Conservation (phyloP, 2,888 invertebrate genomes). For the Brachypterus glaber region DNA sequence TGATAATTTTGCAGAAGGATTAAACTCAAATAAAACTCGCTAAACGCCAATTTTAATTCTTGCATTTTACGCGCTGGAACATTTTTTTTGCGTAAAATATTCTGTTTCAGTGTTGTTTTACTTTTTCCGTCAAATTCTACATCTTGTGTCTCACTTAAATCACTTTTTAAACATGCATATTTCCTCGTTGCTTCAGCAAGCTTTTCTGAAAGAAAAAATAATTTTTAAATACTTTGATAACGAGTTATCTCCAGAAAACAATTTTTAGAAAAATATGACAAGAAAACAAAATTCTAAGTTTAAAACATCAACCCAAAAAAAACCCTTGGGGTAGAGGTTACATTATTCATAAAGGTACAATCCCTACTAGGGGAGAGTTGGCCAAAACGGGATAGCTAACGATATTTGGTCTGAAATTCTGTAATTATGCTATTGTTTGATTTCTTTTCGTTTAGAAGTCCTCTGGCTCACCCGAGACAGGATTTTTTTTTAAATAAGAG, state of each 20-base stretch:
- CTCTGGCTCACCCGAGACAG: no score
- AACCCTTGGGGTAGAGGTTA: no score
- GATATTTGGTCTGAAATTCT: no score
- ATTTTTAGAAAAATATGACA: not conserved
- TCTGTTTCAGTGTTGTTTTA: slow-evolving; percentile 30
- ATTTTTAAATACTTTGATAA: slow-evolving; percentile 1
- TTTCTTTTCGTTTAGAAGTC: no score
- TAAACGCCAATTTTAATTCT: slow-evolving; percentile 94
- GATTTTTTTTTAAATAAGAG: no score
- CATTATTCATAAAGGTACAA: no score
- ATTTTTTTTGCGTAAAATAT: slow-evolving; percentile 37
- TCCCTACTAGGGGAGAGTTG: no score
- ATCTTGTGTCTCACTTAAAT: slow-evolving; percentile 51
- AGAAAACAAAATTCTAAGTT: slow-evolving; percentile 3
- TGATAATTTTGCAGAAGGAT: slow-evolving; percentile 97
- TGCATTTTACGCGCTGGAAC: slow-evolving; percentile 70
- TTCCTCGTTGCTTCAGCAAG: slow-evolving; percentile 70
- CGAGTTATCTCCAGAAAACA: no score
- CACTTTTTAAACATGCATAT: slow-evolving; percentile 81
- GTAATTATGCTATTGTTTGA: no score
- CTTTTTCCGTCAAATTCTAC: slow-evolving; percentile 35
- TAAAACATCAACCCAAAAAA: no score
- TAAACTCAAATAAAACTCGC: slow-evolving; percentile 95
- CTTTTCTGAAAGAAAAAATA: slow-evolving; percentile 21
- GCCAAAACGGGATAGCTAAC: no score